Evolutionary conservation across 2,797 vertebrate genomes (phyloP), one percentile per base, ranked within the genome.

Genomic region (Sebastes hubbsi): DNA sequence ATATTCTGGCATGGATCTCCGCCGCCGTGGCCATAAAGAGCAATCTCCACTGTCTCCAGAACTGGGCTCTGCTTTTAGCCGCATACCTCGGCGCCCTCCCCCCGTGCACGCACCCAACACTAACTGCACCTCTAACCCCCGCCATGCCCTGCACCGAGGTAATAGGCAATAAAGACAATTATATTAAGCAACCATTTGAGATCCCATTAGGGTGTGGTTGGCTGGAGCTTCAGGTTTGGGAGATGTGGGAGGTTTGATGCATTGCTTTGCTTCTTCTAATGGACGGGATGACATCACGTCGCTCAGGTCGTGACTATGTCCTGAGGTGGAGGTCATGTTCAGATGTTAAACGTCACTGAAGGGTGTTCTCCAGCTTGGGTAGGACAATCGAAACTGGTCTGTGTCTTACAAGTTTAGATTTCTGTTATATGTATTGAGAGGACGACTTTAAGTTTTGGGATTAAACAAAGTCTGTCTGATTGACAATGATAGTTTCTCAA

Each of bases 141-240:
- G 22, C 72, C 13, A 52, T 82, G 59, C 70, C 75, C 87, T 78
- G 80, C 78, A 70, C 70, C 71, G 63, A 86, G 68, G 71, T 83
- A 89, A 90, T 87, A 81, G 70, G 81, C 88, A 91, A 91, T 90
- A 87, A 86, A 91, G 83, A 89, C 75, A 93, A 94, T 94, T 78
- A 76, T 82, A 92, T 92, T 91, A 92, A 80, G 85, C 84, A 83
- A 86, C 84, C 89, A 90, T 90, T 89, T 86, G 74, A 87, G 81
- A 87, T 86, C 79, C 88, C 87, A 90, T 92, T 86, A 91, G 46
- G 66, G 76, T 85, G 86, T 74, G 74, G 85, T 78, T 68, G 76
- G 82, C 71, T 87, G 64, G 77, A 70, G 82, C 81, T 67, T 83
- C 68, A 77, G 56, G 46, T 86, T 76, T 66, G 77, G 59, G 49